A percentile compares a stretch with the other conserved stretches of the same genome.
Conservation (phyloP, 2,113 vertebrate genomes). For the Morone saxatilis region DNA sequence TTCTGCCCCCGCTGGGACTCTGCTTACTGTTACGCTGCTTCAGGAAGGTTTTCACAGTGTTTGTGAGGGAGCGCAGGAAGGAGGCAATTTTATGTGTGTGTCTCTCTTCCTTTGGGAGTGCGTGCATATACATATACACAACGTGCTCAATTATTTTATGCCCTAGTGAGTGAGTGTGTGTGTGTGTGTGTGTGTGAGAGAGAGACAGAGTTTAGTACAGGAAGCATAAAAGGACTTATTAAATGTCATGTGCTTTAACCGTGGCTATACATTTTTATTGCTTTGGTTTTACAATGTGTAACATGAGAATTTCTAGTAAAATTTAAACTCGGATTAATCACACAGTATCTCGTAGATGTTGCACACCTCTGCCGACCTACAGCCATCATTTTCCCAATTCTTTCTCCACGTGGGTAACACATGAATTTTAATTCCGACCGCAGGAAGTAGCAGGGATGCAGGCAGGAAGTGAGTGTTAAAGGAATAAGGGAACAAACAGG, state of each 20-base stretch:
- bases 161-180: background rate
- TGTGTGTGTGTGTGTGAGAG: background rate
- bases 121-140: background rate
- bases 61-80: conserved; percentile 41
- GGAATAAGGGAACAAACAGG: conserved; percentile 54
- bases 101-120: background rate
- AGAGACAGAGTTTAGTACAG: background rate
- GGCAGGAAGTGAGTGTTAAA: conserved; percentile 50
- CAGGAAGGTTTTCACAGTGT: conserved; percentile 22
- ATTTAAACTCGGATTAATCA: background rate
- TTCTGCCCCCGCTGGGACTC: conserved; percentile 18
- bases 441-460: conserved; percentile 37
- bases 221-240: background rate
- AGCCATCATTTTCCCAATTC: background rate
- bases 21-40: conserved; percentile 38
- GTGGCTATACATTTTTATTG: background rate
- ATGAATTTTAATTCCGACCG: conserved; percentile 2
- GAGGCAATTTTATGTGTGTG: background rate
- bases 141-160: background rate
- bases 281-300: background rate
- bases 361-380: background rate
- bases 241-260: background rate
- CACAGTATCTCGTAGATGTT: too few species aligned
- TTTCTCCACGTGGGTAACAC: background rate
- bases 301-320: background rate